Conservation (phyloP, 2,113 vertebrate species). For the Baryphthengus martii region DNA sequence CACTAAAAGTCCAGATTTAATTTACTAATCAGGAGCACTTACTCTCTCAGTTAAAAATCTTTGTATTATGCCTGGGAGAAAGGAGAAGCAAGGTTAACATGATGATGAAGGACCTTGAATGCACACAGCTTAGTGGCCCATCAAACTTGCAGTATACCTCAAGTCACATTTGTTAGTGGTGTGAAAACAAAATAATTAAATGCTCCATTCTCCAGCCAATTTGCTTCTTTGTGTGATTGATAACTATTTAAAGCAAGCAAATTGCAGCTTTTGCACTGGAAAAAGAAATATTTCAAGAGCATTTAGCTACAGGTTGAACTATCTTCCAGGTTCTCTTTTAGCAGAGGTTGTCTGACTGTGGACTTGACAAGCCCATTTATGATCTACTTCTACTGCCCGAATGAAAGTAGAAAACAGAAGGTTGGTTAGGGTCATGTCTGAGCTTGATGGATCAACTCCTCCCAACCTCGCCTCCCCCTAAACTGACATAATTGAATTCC, state of each 20-base stretch:
- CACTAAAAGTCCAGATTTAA: neutral
- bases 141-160: neutral
- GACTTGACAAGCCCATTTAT: neutral
- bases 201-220: neutral
- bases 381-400: neutral
- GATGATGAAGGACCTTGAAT: neutral
- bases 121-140: neutral
- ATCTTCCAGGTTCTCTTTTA: neutral
- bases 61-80: neutral
- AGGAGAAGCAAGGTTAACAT: neutral
- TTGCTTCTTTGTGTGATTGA: slow-evolving; percentile 2
- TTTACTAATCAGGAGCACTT: neutral
- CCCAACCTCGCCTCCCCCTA: neutral
- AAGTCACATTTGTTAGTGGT: neutral
- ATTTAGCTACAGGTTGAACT: neutral
- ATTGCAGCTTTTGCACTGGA: neutral
- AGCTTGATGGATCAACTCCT: slow-evolving; percentile 20
- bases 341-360: neutral
- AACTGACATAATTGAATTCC: slow-evolving; percentile 28
- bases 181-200: neutral
- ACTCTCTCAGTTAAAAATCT: neutral
- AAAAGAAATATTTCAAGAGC: neutral
- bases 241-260: neutral
- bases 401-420: neutral
- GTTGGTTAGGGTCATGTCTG: neutral